phyloP scores from a whole-genome alignment of 2,888 invertebrate genomes.

The Conus canariensis region DNA sequence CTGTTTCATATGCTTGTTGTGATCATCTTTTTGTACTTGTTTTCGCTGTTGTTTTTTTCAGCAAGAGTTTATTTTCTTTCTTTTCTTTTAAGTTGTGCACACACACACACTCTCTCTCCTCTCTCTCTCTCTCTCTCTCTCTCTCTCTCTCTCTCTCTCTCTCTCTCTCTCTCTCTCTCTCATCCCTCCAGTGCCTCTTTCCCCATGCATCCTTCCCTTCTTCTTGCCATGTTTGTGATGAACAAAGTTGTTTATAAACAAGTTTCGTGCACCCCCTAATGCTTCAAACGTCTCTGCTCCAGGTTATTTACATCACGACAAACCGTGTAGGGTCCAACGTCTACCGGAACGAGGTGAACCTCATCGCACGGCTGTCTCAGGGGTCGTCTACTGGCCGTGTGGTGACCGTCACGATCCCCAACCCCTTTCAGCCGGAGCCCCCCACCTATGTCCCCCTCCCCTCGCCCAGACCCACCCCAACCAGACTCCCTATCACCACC shows the following conservation, averaged over 20 bases:
- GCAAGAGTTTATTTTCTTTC: no score
- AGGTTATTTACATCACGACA: constrained; percentile 45
- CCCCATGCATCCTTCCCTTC: not conserved
- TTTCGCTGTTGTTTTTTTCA: no score
- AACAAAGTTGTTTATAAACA: no score
- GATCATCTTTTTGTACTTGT: no score
- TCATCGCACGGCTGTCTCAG: constrained; percentile 40
- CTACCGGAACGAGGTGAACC: constrained; percentile 44
- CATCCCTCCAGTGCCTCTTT: not conserved
- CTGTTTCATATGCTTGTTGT: not conserved
- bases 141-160: no score
- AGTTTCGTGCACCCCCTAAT: no score
- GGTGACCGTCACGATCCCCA: constrained; percentile 28
- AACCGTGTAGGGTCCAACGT: not conserved
- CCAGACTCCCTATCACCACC: not conserved
- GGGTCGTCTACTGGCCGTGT: constrained; percentile 35
- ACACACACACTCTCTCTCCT: no score
- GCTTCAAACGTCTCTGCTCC: not conserved
- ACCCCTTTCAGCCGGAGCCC: not conserved
- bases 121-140: not conserved
- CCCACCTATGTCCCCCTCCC: not conserved
- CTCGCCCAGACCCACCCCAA: constrained; percentile 6
- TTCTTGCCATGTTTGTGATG: not conserved
- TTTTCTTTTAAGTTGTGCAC: no score
- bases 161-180: not conserved